Evolutionary conservation across 2,888 invertebrate genomes (phyloP), one percentile per base, ranked within the genome.

Genomic region (Nineta flava): DNA sequence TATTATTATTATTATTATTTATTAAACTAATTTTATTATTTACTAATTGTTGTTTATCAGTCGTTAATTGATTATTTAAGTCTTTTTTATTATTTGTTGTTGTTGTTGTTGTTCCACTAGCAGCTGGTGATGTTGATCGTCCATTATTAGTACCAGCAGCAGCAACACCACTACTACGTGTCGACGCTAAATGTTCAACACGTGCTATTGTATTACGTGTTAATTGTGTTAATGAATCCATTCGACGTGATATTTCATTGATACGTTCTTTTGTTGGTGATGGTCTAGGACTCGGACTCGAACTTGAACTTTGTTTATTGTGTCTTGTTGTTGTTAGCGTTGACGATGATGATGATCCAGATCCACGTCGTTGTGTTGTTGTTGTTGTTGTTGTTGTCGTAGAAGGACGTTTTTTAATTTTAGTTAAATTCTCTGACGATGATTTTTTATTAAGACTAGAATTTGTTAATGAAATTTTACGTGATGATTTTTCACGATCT

Each of bases 191-290:
- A 67, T 73, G 73, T 64, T 79, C 79, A 59, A 80, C 78, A 61
- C 77, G 75, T 63, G 78, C 79, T 68, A 80, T 72, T 44, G 80
- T 78, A 59, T 79, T 76, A 64, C 75, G 75, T 48, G 80, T 79
- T 58, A 79, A 69, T 34, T 76, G 77, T 54, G 77, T 74, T 62
- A 80, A 67, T 59, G 74, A 77, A 57, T 80, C 79, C 70, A 80
- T 75, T 61, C 76, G 72, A 57, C 75, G 75, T 10, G 68, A 65
- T 38, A 71, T 64, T 55, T 62, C 65, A 47, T 41, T 48, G 6
- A 42, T 46, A 51, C 50, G 51, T 47, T 51, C 50, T 52, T 38
- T 38, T n/a, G 38, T 38, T 15, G 38, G n/a, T 38, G 38, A 38
- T n/a, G 38, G n/a, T 12, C 35, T 35, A 4, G 19, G 5, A 19